These are phyloP conservation scores for Prinia subflava DNA, from an alignment of 2,113 vertebrate genomes.

Conservation along the genomic window DNA sequence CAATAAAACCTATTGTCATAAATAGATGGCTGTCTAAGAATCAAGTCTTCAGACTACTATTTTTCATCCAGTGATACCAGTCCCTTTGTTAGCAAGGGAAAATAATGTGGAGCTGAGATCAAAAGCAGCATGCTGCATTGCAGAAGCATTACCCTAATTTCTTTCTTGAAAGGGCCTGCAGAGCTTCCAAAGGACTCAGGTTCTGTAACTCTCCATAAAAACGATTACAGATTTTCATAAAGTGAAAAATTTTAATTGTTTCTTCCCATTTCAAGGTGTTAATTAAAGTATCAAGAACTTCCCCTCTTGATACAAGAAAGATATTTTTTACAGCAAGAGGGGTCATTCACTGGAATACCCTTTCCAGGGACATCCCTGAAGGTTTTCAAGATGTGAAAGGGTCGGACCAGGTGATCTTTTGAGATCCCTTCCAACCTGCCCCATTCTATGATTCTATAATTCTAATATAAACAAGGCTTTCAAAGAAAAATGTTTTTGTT, in stretches of 20 bases:
- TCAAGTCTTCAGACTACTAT: neutral
- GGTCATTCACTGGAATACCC: neutral
- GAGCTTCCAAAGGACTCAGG: neutral
- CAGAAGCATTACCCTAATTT: neutral
- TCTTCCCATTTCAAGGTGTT: neutral
- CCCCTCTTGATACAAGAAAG: neutral
- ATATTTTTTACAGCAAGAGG: neutral
- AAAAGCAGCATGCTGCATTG: neutral
- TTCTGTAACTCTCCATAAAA: neutral
- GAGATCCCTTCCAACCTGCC: neutral
- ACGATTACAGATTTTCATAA: neutral
- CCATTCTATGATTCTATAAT: neutral
- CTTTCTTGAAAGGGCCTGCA: neutral
- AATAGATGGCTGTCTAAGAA: neutral
- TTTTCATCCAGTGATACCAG: neutral
- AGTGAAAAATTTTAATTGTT: neutral
- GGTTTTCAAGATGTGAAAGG: rapidly evolving
- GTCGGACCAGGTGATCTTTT: neutral
- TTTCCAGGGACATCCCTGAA: neutral
- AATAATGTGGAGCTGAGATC: neutral
- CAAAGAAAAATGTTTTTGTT: neutral
- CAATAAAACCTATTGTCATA: neutral
- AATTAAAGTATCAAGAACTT: neutral
- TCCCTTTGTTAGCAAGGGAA: neutral
- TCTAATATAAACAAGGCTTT: neutral